Evolutionary conservation across 1,140 invertebrate genomes (phyloP), one percentile per base, ranked within the genome.

Genomic region (Cherax destructor): DNA sequence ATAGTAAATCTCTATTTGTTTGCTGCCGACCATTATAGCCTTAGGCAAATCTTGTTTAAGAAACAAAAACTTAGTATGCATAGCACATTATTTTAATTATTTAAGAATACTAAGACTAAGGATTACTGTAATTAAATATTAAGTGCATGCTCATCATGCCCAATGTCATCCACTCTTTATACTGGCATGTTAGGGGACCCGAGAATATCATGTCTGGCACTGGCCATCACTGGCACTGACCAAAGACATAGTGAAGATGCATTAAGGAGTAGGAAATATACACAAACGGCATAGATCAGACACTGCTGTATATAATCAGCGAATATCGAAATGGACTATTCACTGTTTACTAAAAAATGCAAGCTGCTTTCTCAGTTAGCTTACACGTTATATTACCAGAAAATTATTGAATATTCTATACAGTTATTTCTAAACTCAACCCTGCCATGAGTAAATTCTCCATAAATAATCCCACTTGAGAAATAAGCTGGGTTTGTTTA

Each of bases 401-500:
- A 52, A 86, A 59, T 81, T 52, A 89, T 76, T 74, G 52, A 78
- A 24, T 80, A 61, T 83, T 81, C 65, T 83, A 69, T 83, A 72
- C 72, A 83, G 21, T 74, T 30, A 76, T 77, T 76, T 78, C 50
- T 77, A 52, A 86, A 89, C n/a, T 83, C 78, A 89, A 89, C 87
- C 87, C 87, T 89, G 87, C 80, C 87, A 65, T 76, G 80, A 83
- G 79, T 87, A 83, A 74, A 81, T n/a, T 81, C 50, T 81, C 79
- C 61, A 52, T 52, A 83, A 56, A 56, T 76, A 83, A 74, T 81
- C 69, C 85, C 85, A 86, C 59, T 78, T 52, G 78, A 86, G 74
- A 86, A 72, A 83, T 83, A 52, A 89, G 87, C 87, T 76, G 79
- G 79, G 87, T 89, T 89, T 89, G 78, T 89, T 86, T 86, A 86